Base-by-base conservation (phyloP, 2,797 vertebrate genomes). In the Podarcis siculus region DNA sequence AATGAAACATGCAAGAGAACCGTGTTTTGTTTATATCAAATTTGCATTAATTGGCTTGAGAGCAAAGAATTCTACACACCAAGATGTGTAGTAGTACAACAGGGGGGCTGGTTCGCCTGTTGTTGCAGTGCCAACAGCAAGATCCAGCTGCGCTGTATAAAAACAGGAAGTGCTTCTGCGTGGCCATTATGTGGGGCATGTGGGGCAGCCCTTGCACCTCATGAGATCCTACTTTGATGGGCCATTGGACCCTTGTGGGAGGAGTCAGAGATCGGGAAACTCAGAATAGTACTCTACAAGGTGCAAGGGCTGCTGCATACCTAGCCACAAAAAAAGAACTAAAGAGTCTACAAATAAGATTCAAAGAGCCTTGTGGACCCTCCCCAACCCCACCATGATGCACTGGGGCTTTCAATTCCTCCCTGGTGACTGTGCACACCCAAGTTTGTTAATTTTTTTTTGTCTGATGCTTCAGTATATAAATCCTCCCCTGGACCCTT, bases 391-490 rank as follows among this genome's bases (percentile, higher is more conserved):
- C 71, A 17, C 9, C 19, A n/a, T 15, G n/a, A 19, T 73, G 35
- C 72, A 73, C 13, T 64, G 17, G 13, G 32, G 35, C 32, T 37
- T 30, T 73, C 32, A 35, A 1, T 35, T 27, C 27, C 66, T 37
- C 49, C 77, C 4, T 32, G 61, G 61, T 83, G 25, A 80, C 80
- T 76, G 82, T 69, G 21, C 58, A 85, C 25, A 92, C 55, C 32
- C 58, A 69, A 30, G 7, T 27, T 90, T 83, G n/a, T n/a, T n/a
- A n/a, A n/a, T n/a, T n/a, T n/a, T n/a, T 79, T 84, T 39, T 85
- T 81, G 45, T 87, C 5, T 85, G 10, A 25, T 75, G 88, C 87
- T 72, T 81, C 79, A 78, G 9, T 35, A 61, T 37, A 89, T 87
- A 80, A 58, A 37, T 25, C 86, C 80, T 90, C 4, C 2, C 35